These are phyloP conservation scores for Barnardius zonarius DNA, from an alignment of 2,113 vertebrate species.

Conservation along the genomic window DNA sequence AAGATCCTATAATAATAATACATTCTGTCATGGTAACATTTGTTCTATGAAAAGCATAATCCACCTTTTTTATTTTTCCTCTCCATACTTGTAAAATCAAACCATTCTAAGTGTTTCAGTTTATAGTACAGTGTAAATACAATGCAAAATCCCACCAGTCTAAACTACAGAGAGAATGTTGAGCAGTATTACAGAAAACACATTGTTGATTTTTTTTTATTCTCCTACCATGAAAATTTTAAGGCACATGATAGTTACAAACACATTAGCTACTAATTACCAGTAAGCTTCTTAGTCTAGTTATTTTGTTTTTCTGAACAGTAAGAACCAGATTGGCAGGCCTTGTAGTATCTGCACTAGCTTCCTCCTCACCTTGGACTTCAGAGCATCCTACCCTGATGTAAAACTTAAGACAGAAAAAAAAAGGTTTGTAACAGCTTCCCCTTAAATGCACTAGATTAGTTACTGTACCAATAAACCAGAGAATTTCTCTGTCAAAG, in stretches of 20 bases:
- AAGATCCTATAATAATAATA: slow-evolving; percentile 86
- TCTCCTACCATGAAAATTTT: slow-evolving; percentile 92
- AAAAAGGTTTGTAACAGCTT: not conserved
- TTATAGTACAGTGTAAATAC: slow-evolving; percentile 91
- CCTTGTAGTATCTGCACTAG: slow-evolving; percentile 42
- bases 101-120: slow-evolving; percentile 78
- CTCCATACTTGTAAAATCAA: slow-evolving; percentile 75
- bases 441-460: slow-evolving; percentile 12
- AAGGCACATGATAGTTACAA: slow-evolving; percentile 98
- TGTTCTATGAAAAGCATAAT: slow-evolving; percentile 81
- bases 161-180: slow-evolving; percentile 79
- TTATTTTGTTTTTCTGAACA: slow-evolving; percentile 76
- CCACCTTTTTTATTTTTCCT: slow-evolving; percentile 64
- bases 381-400: slow-evolving; percentile 23
- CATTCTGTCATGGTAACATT: slow-evolving; percentile 89
- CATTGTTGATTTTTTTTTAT: slow-evolving; percentile 73
- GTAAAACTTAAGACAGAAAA: slow-evolving; percentile 30
- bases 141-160: slow-evolving; percentile 85
- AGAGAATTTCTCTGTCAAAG: slow-evolving; percentile 18
- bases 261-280: slow-evolving; percentile 90
- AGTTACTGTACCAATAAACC: slow-evolving; percentile 25
- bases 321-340: slow-evolving; percentile 72
- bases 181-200: slow-evolving; percentile 83
- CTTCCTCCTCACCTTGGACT: not conserved
- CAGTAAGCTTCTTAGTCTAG: slow-evolving; percentile 75